Percentiles rank a stretch among this genome's conserved stretches.
Conservation (phyloP, 2,113 vertebrate genomes). For the Atrichornis clamosus region DNA sequence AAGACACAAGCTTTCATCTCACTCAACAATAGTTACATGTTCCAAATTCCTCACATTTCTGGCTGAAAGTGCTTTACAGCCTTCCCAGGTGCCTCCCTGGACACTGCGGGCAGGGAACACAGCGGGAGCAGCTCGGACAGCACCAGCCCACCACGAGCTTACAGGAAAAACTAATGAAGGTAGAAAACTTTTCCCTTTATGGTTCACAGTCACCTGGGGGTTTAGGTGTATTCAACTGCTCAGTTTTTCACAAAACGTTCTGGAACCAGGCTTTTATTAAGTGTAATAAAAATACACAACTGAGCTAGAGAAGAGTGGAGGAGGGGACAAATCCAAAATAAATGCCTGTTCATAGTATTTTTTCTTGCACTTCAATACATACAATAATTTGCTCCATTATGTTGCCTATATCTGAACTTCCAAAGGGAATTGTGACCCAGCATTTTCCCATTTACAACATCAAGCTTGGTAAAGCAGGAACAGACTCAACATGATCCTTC, state of each 20-base stretch:
- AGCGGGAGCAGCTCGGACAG: neutral
- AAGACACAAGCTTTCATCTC: neutral
- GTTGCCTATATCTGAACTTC: neutral
- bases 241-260: neutral
- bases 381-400: neutral
- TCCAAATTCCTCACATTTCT: neutral
- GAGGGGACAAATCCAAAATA: neutral
- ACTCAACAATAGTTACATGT: neutral
- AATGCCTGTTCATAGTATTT: neutral
- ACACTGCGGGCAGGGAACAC: neutral
- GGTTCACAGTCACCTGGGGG: neutral
- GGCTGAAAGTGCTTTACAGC: neutral
- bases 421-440: neutral
- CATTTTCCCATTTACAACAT: neutral
- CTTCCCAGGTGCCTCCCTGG: neutral
- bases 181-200: neutral
- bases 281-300: neutral
- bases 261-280: neutral
- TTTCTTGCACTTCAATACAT: neutral
- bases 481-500: fast-evolving
- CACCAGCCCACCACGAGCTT: neutral
- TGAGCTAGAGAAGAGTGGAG: neutral
- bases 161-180: neutral
- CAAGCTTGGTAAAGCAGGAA: neutral
- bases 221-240: neutral